Evolutionary conservation across 2,888 invertebrate species (phyloP).

Genomic region (Epirrhoe tristata): DNA sequence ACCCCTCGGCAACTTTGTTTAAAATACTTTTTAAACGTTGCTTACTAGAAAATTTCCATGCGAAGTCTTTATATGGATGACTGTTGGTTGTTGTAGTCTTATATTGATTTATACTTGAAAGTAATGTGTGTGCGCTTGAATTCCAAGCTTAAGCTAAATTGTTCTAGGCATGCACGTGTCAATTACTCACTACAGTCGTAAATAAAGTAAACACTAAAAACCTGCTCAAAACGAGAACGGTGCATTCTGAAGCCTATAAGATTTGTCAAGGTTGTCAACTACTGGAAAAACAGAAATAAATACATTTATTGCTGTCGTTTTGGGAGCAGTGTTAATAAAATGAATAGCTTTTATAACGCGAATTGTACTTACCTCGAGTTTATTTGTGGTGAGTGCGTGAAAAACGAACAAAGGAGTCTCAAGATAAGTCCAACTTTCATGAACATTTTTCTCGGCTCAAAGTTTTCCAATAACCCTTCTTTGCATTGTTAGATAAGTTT

Average conservation of each 20-base stretch:
- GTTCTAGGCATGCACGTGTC: constrained; percentile 53
- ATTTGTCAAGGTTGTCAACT: constrained; percentile 50
- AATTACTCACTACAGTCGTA: constrained; percentile 50
- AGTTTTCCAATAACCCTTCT: not conserved
- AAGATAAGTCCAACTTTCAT: constrained; percentile 1
- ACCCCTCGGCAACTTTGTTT: not conserved
- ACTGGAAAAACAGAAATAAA: constrained; percentile 51
- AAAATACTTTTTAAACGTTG: not conserved
- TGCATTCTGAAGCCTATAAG: constrained; percentile 44
- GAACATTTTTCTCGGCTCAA: not conserved
- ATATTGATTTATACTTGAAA: not conserved
- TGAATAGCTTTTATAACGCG: constrained; percentile 45
- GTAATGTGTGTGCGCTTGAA: not conserved
- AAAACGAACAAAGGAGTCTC: constrained; percentile 11
- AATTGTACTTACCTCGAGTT: constrained; percentile 33
- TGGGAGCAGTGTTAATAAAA: constrained; percentile 47
- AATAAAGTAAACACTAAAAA: constrained; percentile 46
- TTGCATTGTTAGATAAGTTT: not conserved
- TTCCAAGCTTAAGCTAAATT: constrained; percentile 20
- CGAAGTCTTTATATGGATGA: too few relatives aligned
- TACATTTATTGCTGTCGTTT: constrained; percentile 51
- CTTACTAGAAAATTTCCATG: not conserved
- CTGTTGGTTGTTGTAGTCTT: not conserved
- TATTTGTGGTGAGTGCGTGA: constrained; percentile 29
- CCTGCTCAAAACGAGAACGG: constrained; percentile 46